Conservation (phyloP, 2,797 vertebrate genomes). For the Hypotaenidia okinawae region DNA sequence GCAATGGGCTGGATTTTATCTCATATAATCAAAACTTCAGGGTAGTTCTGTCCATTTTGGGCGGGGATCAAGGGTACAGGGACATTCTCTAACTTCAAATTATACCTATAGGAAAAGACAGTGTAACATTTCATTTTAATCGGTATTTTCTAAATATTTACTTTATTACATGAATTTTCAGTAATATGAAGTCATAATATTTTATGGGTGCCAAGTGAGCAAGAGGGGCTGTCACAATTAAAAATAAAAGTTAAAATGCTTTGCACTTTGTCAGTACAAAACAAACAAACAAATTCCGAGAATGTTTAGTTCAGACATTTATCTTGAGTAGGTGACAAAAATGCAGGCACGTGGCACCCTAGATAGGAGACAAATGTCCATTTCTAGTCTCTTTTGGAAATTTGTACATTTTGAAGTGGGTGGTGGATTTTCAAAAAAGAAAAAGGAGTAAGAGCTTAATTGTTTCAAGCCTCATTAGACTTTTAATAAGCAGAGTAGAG, state of each 20-base stretch:
- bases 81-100: background rate
- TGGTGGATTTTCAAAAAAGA: constrained; percentile 52
- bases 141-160: background rate
- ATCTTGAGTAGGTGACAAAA: constrained; percentile 76
- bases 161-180: background rate
- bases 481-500: constrained; percentile 32
- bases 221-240: background rate
- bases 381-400: constrained; percentile 65
- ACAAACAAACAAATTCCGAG: constrained; percentile 54
- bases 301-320: constrained; percentile 63
- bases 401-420: constrained; percentile 69
- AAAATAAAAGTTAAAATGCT: constrained; percentile 16
- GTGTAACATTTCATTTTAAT: background rate
- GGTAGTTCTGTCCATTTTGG: background rate
- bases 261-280: constrained; percentile 1
- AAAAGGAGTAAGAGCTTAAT: constrained; percentile 30
- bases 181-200: background rate
- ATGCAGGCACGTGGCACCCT: constrained; percentile 71
- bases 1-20: background rate
- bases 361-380: constrained; percentile 53
- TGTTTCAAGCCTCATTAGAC: constrained; percentile 42
- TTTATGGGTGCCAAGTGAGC: background rate
- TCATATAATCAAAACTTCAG: background rate
- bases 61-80: background rate
- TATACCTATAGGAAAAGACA: background rate